These are phyloP conservation scores for Drosophila seguyi DNA, from an alignment of 1,140 invertebrate genomes.

Conservation along the genomic window DNA sequence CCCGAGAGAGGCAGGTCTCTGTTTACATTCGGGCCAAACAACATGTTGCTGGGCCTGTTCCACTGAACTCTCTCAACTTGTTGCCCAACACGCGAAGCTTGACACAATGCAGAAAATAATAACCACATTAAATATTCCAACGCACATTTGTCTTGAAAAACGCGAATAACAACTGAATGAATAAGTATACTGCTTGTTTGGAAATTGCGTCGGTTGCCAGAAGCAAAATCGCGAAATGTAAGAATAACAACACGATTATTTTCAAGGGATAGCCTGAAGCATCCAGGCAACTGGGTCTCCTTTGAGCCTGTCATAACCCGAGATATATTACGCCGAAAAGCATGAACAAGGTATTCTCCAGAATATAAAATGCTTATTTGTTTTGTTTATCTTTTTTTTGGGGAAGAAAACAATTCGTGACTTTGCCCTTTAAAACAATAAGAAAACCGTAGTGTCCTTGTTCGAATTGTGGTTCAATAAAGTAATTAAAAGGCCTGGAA, in stretches of 20 bases:
- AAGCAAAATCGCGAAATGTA: constrained; percentile 49
- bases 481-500: neutral
- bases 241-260: constrained; percentile 49
- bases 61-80: constrained; percentile 35
- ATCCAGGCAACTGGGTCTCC: neutral
- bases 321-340: constrained; percentile 1
- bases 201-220: constrained; percentile 24
- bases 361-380: constrained; percentile 10
- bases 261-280: constrained; percentile 12
- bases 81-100: constrained; percentile 17
- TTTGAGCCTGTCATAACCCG: constrained; percentile 1
- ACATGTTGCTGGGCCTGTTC: constrained; percentile 47
- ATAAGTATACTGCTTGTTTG: constrained; percentile 50
- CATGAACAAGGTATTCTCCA: neutral
- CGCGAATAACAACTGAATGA: constrained; percentile 51
- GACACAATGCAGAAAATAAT: constrained; percentile 36
- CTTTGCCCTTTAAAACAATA: too few species aligned
- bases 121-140: constrained; percentile 52
- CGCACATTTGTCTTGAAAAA: constrained; percentile 47
- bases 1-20: constrained; percentile 27
- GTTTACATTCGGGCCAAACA: constrained; percentile 37
- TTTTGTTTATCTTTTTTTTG: constrained; percentile 13
- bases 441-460: too few species aligned
- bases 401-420: neutral
- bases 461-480: neutral